A percentile compares a stretch with the other conserved stretches of the same genome.
Evolutionary conservation across 1,140 invertebrate genomes (phyloP).

Genomic region (Dolichoris vasculosae): DNA sequence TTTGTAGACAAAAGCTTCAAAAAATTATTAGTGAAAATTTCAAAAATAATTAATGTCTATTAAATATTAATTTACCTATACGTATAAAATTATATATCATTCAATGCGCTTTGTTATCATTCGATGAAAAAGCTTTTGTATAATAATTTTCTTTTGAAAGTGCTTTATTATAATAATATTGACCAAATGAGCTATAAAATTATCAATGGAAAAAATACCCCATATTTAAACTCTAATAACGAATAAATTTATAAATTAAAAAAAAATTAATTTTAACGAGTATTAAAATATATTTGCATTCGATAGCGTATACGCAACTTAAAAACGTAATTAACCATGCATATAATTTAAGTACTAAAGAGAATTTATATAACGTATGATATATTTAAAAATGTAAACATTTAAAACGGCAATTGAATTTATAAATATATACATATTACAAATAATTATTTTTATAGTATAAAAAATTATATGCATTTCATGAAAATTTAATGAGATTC

Average conservation of each 20-base stretch:
- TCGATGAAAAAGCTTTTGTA: not conserved
- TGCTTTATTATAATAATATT: not conserved
- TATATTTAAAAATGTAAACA: not conserved
- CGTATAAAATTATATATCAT: not conserved
- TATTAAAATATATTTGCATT: not conserved
- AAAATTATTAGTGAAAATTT: not conserved
- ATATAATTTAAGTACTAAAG: not conserved
- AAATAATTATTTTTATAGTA: not conserved
- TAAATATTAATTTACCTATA: not conserved
- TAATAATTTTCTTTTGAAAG: not conserved
- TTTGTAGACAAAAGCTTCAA: not conserved
- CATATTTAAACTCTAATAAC: not conserved
- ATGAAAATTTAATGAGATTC: not conserved
- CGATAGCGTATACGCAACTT: not conserved
- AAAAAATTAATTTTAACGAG: not conserved
- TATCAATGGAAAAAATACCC: not conserved
- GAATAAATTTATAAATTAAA: not conserved
- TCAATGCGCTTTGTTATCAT: not conserved
- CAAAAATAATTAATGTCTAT: not conserved
- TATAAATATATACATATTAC: not conserved
- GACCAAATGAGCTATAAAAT: not conserved
- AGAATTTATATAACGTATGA: not conserved
- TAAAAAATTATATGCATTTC: not conserved
- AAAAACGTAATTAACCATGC: not conserved
- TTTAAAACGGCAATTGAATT: not conserved